These are phyloP conservation scores for Pogonognathellus flavescens DNA, from an alignment of 1,140 invertebrate species.

Conservation along the genomic window DNA sequence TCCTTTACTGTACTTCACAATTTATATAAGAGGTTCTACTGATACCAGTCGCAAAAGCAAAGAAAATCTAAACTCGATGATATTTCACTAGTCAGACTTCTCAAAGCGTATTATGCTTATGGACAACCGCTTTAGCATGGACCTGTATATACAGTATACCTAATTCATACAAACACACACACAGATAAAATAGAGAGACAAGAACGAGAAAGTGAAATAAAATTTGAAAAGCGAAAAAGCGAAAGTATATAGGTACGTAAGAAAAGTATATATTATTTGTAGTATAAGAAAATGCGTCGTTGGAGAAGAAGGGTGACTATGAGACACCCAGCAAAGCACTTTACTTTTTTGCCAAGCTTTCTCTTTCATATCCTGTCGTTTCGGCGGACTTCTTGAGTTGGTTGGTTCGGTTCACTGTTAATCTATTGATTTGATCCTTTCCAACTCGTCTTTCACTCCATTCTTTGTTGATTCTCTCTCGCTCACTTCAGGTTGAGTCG, in stretches of 20 bases:
- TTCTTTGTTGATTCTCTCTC: conserved; percentile 12
- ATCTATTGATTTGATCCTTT: conserved; percentile 29
- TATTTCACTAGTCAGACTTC: no score
- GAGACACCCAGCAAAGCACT: conserved; percentile 28
- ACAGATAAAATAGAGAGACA: not conserved
- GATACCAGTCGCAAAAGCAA: no score
- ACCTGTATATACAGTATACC: no score
- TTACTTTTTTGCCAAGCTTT: conserved; percentile 20
- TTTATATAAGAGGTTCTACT: no score
- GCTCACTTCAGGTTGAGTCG: not conserved
- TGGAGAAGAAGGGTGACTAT: conserved; percentile 14
- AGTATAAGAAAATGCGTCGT: not conserved
- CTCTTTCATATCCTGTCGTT: conserved; percentile 48
- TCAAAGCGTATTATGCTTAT: no score
- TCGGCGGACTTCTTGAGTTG: conserved; percentile 27
- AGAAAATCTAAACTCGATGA: no score
- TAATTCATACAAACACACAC: no score
- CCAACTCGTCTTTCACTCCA: conserved; percentile 37
- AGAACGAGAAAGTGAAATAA: not conserved
- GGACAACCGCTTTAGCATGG: no score
- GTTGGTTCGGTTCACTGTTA: conserved; percentile 22
- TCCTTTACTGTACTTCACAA: no score
- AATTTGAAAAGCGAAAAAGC: not conserved
- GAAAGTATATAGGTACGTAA: not conserved
- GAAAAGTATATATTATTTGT: not conserved